Percentiles rank a stretch among this genome's conserved stretches.
phyloP scores from a whole-genome alignment of 2,113 vertebrate species.

The Coregonus clupeaformis region DNA sequence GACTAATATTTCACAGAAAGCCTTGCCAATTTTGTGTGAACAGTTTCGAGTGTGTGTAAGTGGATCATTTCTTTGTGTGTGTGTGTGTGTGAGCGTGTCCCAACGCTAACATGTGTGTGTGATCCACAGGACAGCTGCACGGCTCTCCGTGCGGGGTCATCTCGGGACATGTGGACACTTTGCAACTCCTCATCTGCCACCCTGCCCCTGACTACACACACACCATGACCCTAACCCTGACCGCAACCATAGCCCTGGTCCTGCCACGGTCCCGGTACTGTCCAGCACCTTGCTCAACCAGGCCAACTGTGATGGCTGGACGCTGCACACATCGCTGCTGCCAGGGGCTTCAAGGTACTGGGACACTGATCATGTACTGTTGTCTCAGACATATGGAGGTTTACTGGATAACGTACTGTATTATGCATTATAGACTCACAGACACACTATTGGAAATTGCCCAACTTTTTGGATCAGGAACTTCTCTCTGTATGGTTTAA shows the following conservation, averaged over 20 bases:
- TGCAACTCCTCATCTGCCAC: constrained; percentile 84
- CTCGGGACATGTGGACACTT: constrained; percentile 82
- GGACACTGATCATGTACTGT: too few relatives aligned
- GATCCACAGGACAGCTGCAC: constrained; percentile 86
- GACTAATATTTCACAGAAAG: neutral
- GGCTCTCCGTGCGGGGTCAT: constrained; percentile 82
- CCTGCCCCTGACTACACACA: constrained; percentile 10
- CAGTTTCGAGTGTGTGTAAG: too few relatives aligned
- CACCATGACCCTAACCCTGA: constrained; percentile 4
- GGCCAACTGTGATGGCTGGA: constrained; percentile 89
- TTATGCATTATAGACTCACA: too few relatives aligned
- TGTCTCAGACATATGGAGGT: too few relatives aligned
- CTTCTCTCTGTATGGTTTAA: too few relatives aligned
- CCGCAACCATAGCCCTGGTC: constrained; percentile 24
- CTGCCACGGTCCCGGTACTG: constrained; percentile 11
- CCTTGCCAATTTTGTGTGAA: neutral
- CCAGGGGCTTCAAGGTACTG: constrained; percentile 89
- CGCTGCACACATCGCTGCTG: constrained; percentile 90
- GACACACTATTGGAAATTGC: too few relatives aligned
- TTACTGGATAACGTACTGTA: too few relatives aligned
- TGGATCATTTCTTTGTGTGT: neutral
- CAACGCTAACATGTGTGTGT: neutral
- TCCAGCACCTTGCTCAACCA: constrained; percentile 82
- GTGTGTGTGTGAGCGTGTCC: neutral
- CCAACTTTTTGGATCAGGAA: too few relatives aligned